Conservation (phyloP, 1,140 invertebrate genomes). For the Drosophila bocqueti region DNA sequence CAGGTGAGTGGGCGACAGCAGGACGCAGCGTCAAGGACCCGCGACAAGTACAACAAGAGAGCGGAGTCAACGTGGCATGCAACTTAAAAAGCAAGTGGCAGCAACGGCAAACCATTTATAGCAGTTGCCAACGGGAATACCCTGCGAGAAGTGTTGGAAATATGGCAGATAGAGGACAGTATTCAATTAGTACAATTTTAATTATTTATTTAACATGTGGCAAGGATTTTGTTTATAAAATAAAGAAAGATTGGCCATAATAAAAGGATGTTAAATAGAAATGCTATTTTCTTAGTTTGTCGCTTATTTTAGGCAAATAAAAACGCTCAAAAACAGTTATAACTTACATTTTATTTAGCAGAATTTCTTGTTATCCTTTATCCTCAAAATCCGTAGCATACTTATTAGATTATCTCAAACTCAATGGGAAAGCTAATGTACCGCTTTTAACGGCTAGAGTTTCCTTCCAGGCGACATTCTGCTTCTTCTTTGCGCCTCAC, state of each 20-base stretch:
- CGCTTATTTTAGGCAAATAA: too few relatives aligned
- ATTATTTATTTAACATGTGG: not conserved
- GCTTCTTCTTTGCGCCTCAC: slow-evolving; percentile 9
- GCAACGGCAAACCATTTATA: slow-evolving; percentile 8
- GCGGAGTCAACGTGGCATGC: slow-evolving; percentile 64
- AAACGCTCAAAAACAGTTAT: too few relatives aligned
- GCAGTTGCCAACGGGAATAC: slow-evolving; percentile 31
- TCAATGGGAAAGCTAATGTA: not conserved
- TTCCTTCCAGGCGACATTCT: slow-evolving; percentile 29
- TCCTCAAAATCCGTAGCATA: slow-evolving; percentile 3
- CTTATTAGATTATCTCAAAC: not conserved
- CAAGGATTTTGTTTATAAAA: not conserved
- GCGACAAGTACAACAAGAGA: slow-evolving; percentile 41
- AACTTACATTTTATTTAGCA: not conserved
- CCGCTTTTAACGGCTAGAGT: slow-evolving; percentile 1
- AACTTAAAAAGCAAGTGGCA: slow-evolving; percentile 62
- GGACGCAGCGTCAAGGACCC: slow-evolving; percentile 36
- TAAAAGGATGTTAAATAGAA: not conserved
- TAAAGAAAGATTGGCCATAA: not conserved
- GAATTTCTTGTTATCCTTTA: not conserved
- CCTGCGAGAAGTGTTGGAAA: slow-evolving; percentile 18
- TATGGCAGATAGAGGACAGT: not conserved
- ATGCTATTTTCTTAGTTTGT: not conserved
- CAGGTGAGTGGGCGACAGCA: slow-evolving; percentile 9
- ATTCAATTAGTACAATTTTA: not conserved